Conservation (phyloP, 2,888 invertebrate species). For the Frankliniella fusca region DNA sequence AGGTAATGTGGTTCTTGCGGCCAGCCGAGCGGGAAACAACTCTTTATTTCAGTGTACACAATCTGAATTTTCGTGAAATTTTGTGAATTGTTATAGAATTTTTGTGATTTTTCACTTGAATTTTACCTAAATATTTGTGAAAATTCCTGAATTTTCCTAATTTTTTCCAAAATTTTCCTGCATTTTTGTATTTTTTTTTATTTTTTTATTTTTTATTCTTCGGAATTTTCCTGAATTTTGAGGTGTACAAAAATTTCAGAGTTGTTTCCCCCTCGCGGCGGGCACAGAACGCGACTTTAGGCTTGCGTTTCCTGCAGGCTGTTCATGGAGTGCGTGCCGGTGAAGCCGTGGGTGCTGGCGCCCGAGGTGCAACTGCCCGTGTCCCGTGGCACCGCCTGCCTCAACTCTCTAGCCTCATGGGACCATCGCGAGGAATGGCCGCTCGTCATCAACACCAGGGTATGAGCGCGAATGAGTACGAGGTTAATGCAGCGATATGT, state of each 20-base stretch:
- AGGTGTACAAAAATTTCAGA: too few relatives aligned
- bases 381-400: slow-evolving; percentile 54
- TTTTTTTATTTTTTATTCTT: background rate
- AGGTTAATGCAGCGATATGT: background rate
- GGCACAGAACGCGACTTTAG: background rate
- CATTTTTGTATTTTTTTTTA: too few relatives aligned
- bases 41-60: too few relatives aligned
- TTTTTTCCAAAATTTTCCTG: too few relatives aligned
- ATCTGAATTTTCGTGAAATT: too few relatives aligned
- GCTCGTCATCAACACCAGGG: slow-evolving; percentile 34
- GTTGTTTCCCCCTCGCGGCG: too few relatives aligned
- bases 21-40: too few relatives aligned
- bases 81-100: too few relatives aligned
- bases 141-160: too few relatives aligned
- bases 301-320: slow-evolving; percentile 47
- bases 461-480: background rate
- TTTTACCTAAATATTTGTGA: too few relatives aligned
- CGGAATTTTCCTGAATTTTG: too few relatives aligned
- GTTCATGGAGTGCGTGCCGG: slow-evolving; percentile 52
- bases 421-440: slow-evolving; percentile 57
- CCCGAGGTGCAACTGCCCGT: slow-evolving; percentile 53
- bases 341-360: slow-evolving; percentile 51
- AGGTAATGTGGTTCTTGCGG: background rate
- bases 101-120: too few relatives aligned
- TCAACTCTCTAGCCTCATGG: slow-evolving; percentile 55